Base-by-base conservation (phyloP, 2,888 invertebrate genomes). In the Pterostichus madidus region DNA sequence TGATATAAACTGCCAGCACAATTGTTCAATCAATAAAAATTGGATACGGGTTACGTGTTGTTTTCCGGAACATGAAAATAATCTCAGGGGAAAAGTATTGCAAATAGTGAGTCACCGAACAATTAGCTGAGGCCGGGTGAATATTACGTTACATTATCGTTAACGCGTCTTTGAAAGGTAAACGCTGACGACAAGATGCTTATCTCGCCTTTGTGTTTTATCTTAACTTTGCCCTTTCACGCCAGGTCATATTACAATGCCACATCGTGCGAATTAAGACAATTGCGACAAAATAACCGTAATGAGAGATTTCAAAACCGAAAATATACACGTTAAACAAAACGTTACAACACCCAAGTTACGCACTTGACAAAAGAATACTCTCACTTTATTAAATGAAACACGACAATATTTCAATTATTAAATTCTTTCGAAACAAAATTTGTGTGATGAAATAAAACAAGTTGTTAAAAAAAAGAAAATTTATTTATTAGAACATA, bases 401-500 rank as follows among this genome's bases (percentile, higher is more conserved):
- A 35, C 31, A 68, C 31, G 59, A 59, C 59, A 59, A 35, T 31
- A 24, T 39, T 39, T 6, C 39, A 39, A 5, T 39, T 39, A 39
- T 39, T 39, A 39, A 39, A 39, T 39, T 39, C 7, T 39, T 39
- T 39, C 5, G 39, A 39, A 39, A 39, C 39, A 39, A 39, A 2
- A 13, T 1, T 2, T 71, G 8, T 44, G 7, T 71, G 17, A 46
- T 39, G 71, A 17, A 53, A 75, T 32, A n/a, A 53, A 11, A 64
- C 52, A 13, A 10, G 24, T 59, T 75, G 52, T 61, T 52, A 52
- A 83, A 83, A 82, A n/a, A 83, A 83, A 83, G 68, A 53, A 83
- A 76, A 77, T 83, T 83, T 77, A 77, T 77, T 79, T 83, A 76
- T 32, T 32, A 83, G 80, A 80, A 80, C 80, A 80, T 80, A 80